Evolutionary conservation across 1,140 invertebrate genomes (phyloP).

Genomic region (Pogonus chalceus): DNA sequence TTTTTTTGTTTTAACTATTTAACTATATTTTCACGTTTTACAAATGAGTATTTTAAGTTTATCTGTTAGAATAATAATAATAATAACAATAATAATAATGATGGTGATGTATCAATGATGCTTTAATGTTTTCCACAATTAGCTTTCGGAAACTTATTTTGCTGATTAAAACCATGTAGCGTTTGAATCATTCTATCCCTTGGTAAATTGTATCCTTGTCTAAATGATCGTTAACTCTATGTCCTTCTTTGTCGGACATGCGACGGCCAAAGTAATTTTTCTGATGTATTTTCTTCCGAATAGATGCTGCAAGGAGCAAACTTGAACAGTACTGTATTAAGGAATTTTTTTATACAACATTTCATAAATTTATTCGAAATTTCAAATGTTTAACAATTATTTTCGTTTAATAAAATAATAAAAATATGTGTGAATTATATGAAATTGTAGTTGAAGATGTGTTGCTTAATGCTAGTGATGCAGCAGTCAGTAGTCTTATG

Average conservation of each 20-base stretch:
- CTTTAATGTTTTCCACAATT: background rate
- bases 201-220: background rate
- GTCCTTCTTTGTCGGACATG: background rate
- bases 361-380: too few relatives aligned
- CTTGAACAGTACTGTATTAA: background rate
- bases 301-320: background rate
- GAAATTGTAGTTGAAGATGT: too few relatives aligned
- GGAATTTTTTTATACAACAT: background rate
- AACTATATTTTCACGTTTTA: too few relatives aligned
- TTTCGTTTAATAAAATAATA: too few relatives aligned
- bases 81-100: background rate
- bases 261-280: slow-evolving; percentile 1
- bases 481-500: background rate
- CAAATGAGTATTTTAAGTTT: too few relatives aligned
- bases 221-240: background rate
- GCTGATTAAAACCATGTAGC: slow-evolving; percentile 1
- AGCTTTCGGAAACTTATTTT: background rate
- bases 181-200: background rate
- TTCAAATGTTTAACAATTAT: too few relatives aligned
- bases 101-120: background rate
- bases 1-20: too few relatives aligned
- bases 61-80: background rate
- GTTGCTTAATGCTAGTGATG: background rate
- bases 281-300: slow-evolving; percentile 2
- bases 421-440: too few relatives aligned